Conservation (phyloP, 2,113 vertebrate genomes). For the Lophochroa leadbeateri region DNA sequence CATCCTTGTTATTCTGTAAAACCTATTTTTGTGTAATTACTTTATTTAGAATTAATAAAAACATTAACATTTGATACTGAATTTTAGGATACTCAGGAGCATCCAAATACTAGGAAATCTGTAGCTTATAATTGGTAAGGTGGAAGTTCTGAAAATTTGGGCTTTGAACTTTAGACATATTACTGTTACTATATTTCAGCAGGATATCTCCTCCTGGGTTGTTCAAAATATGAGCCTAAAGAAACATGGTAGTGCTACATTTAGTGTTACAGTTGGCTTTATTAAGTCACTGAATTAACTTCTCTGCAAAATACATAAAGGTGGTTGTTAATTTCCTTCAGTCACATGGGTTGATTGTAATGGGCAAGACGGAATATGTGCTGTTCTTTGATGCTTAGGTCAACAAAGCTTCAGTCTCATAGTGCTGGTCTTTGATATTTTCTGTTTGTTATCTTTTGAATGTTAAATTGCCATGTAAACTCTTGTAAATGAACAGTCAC, state of each 20-base stretch:
- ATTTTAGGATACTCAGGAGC: background rate
- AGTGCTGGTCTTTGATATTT: background rate
- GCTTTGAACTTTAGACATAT: background rate
- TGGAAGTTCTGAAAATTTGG: background rate
- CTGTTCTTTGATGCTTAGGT: background rate
- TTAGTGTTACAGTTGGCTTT: background rate
- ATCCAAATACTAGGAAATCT: background rate
- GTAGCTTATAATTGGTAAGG: background rate
- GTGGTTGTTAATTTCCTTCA: background rate
- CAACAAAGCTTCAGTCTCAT: background rate
- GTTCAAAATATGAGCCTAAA: background rate
- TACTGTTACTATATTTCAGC: background rate
- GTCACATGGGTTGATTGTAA: accelerated
- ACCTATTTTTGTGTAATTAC: background rate
- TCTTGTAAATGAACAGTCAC: background rate
- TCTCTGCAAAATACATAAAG: background rate
- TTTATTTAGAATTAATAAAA: background rate
- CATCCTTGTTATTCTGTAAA: background rate
- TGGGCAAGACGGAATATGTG: background rate
- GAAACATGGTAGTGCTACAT: background rate
- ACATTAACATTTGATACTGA: background rate
- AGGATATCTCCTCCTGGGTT: background rate
- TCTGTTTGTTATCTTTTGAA: background rate
- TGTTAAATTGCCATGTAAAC: background rate
- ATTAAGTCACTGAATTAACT: background rate